phyloP scores from a whole-genome alignment of 30 jellyfish, hydroid and myxozoan genomes.

The Pseudorhiza aurosa region DNA sequence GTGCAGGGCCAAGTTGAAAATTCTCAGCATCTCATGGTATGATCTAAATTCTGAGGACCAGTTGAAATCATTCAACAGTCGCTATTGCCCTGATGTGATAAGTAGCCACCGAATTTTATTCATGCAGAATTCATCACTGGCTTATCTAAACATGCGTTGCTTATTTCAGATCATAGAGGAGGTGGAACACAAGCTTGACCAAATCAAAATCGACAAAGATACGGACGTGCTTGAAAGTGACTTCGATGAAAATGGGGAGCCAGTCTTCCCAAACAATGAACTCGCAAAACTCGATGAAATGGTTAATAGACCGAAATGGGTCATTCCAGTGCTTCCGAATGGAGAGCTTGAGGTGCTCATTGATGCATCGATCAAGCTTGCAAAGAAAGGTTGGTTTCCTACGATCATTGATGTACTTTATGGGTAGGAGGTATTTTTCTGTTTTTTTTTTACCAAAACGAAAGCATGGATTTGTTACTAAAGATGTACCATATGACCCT shows the following conservation, averaged over 20 bases:
- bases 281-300: slow-evolving; percentile 92
- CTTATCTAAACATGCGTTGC: background rate
- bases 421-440: no score
- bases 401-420: no score
- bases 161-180: slow-evolving; percentile 22
- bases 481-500: no score
- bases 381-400: slow-evolving; percentile 91
- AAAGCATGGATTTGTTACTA: no score
- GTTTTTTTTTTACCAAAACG: no score
- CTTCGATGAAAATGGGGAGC: slow-evolving; percentile 90
- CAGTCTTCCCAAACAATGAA: slow-evolving; percentile 78
- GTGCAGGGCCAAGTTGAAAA: no score
- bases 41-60: no score
- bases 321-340: slow-evolving; percentile 93
- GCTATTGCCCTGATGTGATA: no score
- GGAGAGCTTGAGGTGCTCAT: slow-evolving; percentile 90
- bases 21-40: no score
- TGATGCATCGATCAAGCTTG: slow-evolving; percentile 85
- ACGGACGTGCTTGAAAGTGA: slow-evolving; percentile 62
- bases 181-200: slow-evolving; percentile 37
- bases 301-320: slow-evolving; percentile 98
- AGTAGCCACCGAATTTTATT: no score
- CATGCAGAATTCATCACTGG: no score
- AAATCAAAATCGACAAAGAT: slow-evolving; percentile 10
- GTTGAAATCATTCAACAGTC: no score